phyloP scores from a whole-genome alignment of 2,888 invertebrate species.

The Acanthosoma haemorrhoidale region DNA sequence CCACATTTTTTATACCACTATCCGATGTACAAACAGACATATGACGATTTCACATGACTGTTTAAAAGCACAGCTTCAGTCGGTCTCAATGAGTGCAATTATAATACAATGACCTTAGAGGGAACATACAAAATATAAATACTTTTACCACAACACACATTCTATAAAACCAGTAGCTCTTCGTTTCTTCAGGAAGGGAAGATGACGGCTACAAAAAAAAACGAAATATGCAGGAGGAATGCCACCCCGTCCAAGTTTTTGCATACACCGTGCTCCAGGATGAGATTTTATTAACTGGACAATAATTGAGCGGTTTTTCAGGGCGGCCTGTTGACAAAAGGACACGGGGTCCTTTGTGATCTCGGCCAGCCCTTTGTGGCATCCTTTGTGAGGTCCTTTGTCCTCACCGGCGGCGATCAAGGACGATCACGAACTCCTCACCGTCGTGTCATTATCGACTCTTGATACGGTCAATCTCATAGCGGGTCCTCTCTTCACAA shows the following conservation, averaged over 20 bases:
- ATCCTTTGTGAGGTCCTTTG: background rate
- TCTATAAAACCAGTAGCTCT: no score
- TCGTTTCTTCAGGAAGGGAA: no score
- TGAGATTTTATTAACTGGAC: slow-evolving; percentile 12
- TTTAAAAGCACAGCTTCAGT: no score
- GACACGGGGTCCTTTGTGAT: background rate
- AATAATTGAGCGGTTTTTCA: slow-evolving; percentile 12
- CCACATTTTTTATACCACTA: no score
- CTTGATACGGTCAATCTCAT: slow-evolving; percentile 14
- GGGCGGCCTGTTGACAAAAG: slow-evolving; percentile 5
- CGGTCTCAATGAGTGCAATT: no score
- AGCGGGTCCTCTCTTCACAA: slow-evolving; percentile 8
- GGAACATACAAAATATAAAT: no score
- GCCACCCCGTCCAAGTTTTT: slow-evolving; percentile 1
- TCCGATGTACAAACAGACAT: no score
- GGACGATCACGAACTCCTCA: slow-evolving; percentile 10
- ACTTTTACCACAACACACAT: no score
- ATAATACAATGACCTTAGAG: no score
- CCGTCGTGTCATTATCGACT: slow-evolving; percentile 6
- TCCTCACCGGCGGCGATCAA: background rate
- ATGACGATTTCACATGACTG: no score
- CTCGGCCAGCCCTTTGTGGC: background rate
- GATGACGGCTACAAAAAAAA: no score
- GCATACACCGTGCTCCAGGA: background rate
- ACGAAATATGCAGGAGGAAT: background rate